These are phyloP conservation scores for Leucophenga varia DNA, from an alignment of 1,140 invertebrate genomes.

Conservation along the genomic window DNA sequence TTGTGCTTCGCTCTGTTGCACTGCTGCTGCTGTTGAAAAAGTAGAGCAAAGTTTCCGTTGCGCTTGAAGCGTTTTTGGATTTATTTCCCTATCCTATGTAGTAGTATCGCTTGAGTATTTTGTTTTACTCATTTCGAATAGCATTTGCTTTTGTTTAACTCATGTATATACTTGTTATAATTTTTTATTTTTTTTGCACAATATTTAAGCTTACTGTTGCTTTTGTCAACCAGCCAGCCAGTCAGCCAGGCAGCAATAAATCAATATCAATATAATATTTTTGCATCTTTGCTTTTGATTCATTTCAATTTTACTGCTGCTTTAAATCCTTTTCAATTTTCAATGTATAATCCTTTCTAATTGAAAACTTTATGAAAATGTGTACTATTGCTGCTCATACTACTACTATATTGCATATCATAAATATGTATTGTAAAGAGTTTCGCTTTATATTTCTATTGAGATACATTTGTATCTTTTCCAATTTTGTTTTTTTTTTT, in stretches of 20 bases:
- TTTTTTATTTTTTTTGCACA: conserved; percentile 24
- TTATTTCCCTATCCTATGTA: conserved; percentile 27
- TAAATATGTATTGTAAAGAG: too few species aligned
- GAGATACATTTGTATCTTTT: too few species aligned
- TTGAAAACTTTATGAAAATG: conserved; percentile 44
- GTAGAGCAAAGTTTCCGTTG: neutral
- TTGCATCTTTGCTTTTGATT: conserved; percentile 18
- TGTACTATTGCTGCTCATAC: too few species aligned
- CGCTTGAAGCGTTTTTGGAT: conserved; percentile 2
- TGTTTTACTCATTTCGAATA: conserved; percentile 1
- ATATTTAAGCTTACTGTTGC: conserved; percentile 33
- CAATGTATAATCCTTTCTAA: conserved; percentile 46
- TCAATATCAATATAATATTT: conserved; percentile 23
- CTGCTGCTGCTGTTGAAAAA: too few species aligned
- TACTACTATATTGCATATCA: too few species aligned
- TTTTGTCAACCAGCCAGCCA: too few species aligned
- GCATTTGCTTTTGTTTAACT: conserved; percentile 2
- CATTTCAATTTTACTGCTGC: conserved; percentile 40
- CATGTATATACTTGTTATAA: conserved; percentile 11
- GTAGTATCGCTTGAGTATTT: neutral
- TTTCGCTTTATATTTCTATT: too few species aligned
- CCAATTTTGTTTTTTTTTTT: too few species aligned
- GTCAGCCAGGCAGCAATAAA: too few species aligned
- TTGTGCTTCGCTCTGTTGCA: too few species aligned
- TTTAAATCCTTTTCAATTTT: conserved; percentile 45